These are phyloP conservation scores for Sterrhoptilus dennistouni DNA, from an alignment of 2,113 vertebrate species.

Conservation along the genomic window DNA sequence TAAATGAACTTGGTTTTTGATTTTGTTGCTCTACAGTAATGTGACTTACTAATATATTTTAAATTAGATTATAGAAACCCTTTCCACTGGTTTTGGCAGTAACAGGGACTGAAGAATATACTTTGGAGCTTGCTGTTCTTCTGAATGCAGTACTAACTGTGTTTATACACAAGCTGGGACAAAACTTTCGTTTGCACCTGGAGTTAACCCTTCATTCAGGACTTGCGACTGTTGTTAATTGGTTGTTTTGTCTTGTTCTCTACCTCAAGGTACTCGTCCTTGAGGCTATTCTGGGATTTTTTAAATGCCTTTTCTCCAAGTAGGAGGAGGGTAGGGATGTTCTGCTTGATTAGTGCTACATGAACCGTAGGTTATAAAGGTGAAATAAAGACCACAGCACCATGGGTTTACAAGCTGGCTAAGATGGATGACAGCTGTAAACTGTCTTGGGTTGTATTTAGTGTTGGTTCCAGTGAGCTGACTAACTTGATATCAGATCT, in stretches of 20 bases:
- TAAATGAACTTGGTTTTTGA: background rate
- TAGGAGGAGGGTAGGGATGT: background rate
- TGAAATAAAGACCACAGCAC: background rate
- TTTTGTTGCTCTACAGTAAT: accelerated
- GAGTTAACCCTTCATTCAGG: background rate
- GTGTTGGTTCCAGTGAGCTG: background rate
- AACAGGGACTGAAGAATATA: background rate
- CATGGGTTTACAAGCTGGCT: background rate
- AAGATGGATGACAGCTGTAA: background rate
- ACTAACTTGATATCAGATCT: background rate
- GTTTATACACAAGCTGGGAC: background rate
- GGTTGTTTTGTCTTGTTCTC: background rate
- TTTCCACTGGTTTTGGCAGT: background rate
- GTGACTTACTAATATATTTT: background rate
- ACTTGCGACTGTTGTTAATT: background rate
- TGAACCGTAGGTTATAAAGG: background rate
- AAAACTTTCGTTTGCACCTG: background rate
- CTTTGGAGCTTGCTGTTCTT: background rate
- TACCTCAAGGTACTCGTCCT: background rate
- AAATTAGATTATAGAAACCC: background rate
- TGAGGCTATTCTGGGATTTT: background rate
- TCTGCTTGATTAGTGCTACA: background rate
- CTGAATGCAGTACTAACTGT: background rate
- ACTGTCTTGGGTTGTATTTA: background rate
- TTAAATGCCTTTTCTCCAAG: background rate